These are phyloP conservation scores for Heliocidaris tuberculata DNA, from an alignment of 35 echinoderm and acorn worm species.

Conservation along the genomic window DNA sequence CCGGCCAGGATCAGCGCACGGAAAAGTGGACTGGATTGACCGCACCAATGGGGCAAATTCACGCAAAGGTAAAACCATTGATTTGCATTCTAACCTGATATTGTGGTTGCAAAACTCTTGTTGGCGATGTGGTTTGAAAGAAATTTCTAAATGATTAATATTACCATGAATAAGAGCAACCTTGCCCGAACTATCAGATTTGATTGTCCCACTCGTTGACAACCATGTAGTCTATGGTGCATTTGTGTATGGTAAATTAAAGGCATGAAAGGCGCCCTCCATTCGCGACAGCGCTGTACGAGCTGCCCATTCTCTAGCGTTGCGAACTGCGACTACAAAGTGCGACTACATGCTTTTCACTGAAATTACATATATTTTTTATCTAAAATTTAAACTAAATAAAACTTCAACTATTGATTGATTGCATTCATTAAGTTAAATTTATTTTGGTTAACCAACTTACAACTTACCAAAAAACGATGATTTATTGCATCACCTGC, in stretches of 20 bases:
- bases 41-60: constrained; percentile 15
- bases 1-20: no score
- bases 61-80: not conserved
- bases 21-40: no score
- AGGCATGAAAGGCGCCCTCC: not conserved
- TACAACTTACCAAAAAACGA: no score
- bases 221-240: not conserved
- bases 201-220: not conserved
- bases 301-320: no score
- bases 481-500: no score
- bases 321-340: not conserved
- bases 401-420: no score
- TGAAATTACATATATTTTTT: not conserved
- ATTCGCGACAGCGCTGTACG: no score
- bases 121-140: not conserved
- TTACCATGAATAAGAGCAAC: not conserved
- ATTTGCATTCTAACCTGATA: not conserved
- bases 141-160: not conserved
- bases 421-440: no score
- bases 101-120: not conserved
- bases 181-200: not conserved
- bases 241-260: no score
- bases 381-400: not conserved
- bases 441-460: no score
- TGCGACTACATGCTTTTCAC: not conserved